These are phyloP conservation scores for Barbus barbus DNA, from an alignment of 2,113 vertebrate species.

Conservation along the genomic window DNA sequence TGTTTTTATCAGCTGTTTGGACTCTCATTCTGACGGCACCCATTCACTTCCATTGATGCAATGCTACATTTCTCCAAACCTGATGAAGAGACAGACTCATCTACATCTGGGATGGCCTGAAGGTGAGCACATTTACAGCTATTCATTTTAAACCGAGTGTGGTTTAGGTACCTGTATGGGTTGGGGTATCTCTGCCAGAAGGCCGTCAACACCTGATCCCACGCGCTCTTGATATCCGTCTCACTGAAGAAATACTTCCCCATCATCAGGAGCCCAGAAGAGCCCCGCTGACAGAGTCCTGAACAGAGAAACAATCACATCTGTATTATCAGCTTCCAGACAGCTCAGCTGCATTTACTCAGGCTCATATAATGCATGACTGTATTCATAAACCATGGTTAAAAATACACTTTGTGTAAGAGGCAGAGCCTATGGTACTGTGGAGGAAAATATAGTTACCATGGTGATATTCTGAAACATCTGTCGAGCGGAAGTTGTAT, in stretches of 20 bases:
- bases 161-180: slow-evolving; percentile 82
- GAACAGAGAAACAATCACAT: neutral
- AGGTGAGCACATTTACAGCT: too few species aligned
- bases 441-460: neutral
- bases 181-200: slow-evolving; percentile 84
- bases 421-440: too few species aligned
- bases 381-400: too few species aligned
- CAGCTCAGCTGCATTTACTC: too few species aligned
- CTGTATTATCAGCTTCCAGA: too few species aligned
- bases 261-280: slow-evolving; percentile 63
- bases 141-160: too few species aligned
- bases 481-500: neutral
- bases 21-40: neutral
- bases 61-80: too few species aligned
- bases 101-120: too few species aligned
- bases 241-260: slow-evolving; percentile 77
- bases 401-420: too few species aligned
- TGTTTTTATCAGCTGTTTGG: neutral
- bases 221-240: slow-evolving; percentile 73
- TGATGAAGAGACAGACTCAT: too few species aligned
- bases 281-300: neutral
- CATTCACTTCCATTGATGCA: too few species aligned
- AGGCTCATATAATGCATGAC: too few species aligned
- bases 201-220: slow-evolving; percentile 78
- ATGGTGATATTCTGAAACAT: neutral